Evolutionary conservation across 2,113 vertebrate species (phyloP), one percentile per base, ranked within the genome.

Genomic region (Cephalopterus ornatus): DNA sequence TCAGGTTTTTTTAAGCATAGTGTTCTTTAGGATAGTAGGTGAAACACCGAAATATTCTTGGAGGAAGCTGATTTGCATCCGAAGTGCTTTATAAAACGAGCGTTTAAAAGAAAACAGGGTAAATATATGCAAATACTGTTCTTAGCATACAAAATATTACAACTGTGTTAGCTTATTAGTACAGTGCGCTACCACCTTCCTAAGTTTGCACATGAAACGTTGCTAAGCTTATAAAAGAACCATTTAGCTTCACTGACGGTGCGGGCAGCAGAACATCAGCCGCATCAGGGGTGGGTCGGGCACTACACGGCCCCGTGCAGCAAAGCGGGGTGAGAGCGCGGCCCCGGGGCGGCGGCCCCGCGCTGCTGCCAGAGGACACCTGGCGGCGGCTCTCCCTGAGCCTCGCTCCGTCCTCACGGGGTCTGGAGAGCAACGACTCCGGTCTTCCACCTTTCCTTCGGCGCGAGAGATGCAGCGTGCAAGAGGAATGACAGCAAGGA

Each of bases 251-350:
- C 47, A 4, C 27, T 11, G 91, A 12, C 37, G 66, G 42, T 14
- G 5, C 58, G 8, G 50, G 41, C 55, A 4, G 73, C 50, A 56
- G 56, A 55, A 11, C 37, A 49, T 5, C 55, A 32, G 63, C 55
- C 21, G 17, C 49, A 42, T 56, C 49, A 39, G 56, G 30, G 79
- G 26, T 9, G 88, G 63, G 56, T 70, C 63, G 22, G 56, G 72
- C 47, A 1, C 32, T 15, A 0, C 47, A 2, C 14, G 35, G 41
- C 26, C 32, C 27, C 7, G 50, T 4, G 26, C 0, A 2, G 83
- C 35, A 2, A 0, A 18, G 59, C 59, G 47, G 30, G 6, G 33
- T 3, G 9, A 1, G 56, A 53, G 17, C 19, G 32, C 19, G 30
- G 74, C 26, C 53, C 32, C 30, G 26, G 65, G 26, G 49, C 66